Evolutionary conservation across 2,888 invertebrate genomes (phyloP).

Genomic region (Phalera bucephala): DNA sequence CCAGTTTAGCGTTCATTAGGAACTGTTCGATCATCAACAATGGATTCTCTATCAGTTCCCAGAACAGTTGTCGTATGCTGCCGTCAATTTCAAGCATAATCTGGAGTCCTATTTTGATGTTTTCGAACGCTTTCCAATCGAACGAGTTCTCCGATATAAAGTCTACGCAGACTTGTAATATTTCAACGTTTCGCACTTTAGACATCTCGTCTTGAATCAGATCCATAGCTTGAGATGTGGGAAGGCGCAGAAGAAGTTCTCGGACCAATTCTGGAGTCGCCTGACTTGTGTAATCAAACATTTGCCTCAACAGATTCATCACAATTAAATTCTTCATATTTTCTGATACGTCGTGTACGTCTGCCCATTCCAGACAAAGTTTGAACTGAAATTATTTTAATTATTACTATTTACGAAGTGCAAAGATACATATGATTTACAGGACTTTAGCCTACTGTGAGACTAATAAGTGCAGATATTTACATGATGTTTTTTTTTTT

Average conservation of each 20-base stretch:
- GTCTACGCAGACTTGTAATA: constrained; percentile 85
- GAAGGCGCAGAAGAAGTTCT: constrained; percentile 84
- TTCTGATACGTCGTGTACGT: constrained; percentile 83
- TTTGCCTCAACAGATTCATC: constrained; percentile 77
- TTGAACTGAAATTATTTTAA: constrained; percentile 75
- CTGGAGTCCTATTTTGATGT: constrained; percentile 86
- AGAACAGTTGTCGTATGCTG: constrained; percentile 82
- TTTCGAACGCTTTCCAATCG: constrained; percentile 79
- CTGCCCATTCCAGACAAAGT: constrained; percentile 87
- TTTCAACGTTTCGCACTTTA: constrained; percentile 83
- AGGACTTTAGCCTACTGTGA: too few species aligned
- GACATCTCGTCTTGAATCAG: constrained; percentile 86
- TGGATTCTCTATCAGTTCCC: constrained; percentile 87
- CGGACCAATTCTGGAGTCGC: constrained; percentile 69
- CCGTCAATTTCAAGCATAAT: constrained; percentile 85
- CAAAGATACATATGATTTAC: too few species aligned
- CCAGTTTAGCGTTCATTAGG: constrained; percentile 92
- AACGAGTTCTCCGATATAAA: constrained; percentile 82
- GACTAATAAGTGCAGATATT: too few species aligned
- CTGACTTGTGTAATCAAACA: constrained; percentile 79
- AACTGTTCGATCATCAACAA: constrained; percentile 92
- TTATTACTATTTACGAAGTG: too few species aligned
- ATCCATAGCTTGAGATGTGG: constrained; percentile 81
- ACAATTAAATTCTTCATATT: constrained; percentile 80
- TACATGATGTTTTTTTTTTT: too few species aligned